A percentile compares a stretch with the other conserved stretches of the same genome.
phyloP scores from a whole-genome alignment of 2,113 vertebrate genomes.

The Cettia cetti region DNA sequence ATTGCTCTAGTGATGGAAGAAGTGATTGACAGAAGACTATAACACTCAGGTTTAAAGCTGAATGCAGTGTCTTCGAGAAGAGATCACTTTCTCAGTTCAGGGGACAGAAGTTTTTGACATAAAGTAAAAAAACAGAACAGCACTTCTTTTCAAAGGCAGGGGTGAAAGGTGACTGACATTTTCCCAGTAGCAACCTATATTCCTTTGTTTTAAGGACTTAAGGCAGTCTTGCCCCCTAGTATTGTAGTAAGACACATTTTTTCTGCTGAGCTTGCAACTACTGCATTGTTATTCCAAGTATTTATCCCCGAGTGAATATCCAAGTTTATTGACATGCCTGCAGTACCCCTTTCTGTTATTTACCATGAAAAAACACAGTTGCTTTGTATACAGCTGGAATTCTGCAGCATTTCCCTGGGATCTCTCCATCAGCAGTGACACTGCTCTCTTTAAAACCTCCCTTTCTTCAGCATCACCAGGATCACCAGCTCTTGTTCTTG shows the following conservation, averaged over 20 bases:
- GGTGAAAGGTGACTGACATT: not conserved
- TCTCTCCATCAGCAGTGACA: not conserved
- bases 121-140: not conserved
- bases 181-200: not conserved
- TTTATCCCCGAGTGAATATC: not conserved
- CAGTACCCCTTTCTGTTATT: not conserved
- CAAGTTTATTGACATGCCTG: not conserved
- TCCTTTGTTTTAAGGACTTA: not conserved
- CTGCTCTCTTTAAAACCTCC: not conserved
- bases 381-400: rapidly evolving
- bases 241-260: not conserved
- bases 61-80: not conserved
- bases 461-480: not conserved
- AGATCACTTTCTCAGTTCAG: not conserved
- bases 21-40: not conserved
- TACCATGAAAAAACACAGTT: not conserved
- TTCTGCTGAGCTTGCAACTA: not conserved
- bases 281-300: not conserved
- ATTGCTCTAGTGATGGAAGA: not conserved
- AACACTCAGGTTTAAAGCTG: not conserved
- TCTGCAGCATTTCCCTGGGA: not conserved
- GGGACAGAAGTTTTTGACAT: not conserved
- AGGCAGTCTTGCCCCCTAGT: not conserved
- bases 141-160: not conserved
- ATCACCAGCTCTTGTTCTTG: not conserved